A percentile compares a stretch with the other conserved stretches of the same genome.
Evolutionary conservation across 2,888 invertebrate genomes (phyloP).

Genomic region (Ferdinandea cuprea): DNA sequence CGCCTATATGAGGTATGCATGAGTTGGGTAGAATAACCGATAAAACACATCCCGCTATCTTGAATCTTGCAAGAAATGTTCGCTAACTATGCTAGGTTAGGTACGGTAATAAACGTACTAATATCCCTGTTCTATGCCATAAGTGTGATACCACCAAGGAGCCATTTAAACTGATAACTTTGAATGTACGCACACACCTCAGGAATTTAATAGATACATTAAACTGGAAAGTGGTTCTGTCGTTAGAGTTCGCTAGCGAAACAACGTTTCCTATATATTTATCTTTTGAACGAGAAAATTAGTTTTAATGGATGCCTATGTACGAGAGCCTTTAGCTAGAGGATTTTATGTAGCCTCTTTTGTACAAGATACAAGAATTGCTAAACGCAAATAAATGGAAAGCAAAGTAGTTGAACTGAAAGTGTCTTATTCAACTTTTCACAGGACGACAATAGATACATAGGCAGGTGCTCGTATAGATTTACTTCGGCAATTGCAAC

Average conservation of each 20-base stretch:
- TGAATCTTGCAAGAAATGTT: neutral
- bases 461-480: too few species aligned
- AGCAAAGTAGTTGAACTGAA: conserved; percentile 24
- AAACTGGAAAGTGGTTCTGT: conserved; percentile 19
- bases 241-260: conserved; percentile 23
- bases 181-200: conserved; percentile 1
- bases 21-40: conserved; percentile 1
- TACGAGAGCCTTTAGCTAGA: neutral
- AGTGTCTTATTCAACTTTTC: conserved; percentile 36
- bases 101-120: conserved; percentile 22
- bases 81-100: neutral
- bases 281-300: conserved; percentile 32
- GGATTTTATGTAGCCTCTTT: neutral
- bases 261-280: neutral
- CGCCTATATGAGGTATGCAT: neutral
- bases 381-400: conserved; percentile 34
- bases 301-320: conserved; percentile 38
- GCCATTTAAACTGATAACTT: conserved; percentile 54
- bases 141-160: conserved; percentile 50
- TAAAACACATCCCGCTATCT: conserved; percentile 45
- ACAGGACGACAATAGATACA: conserved; percentile 15
- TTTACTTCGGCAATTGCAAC: conserved; percentile 1
- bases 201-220: conserved; percentile 41
- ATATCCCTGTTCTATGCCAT: conserved; percentile 15
- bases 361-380: conserved; percentile 3